Evolutionary conservation across 2,113 vertebrate genomes (phyloP), one percentile per base, ranked within the genome.

Genomic region (Hippocampus comes): DNA sequence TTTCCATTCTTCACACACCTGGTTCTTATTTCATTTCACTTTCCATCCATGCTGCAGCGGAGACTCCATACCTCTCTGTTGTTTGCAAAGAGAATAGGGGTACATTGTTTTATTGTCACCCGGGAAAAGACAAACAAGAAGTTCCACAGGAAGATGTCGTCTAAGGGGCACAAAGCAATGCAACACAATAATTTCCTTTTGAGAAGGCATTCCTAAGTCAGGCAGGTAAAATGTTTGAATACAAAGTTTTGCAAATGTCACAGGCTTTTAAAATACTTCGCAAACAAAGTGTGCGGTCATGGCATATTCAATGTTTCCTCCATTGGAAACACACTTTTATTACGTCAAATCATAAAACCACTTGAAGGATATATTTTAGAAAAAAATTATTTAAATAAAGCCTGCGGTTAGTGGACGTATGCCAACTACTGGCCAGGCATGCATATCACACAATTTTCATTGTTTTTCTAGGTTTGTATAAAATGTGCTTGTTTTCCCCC

Each of bases 21-120:
- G 87, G 82, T 87, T 91, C 77, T 87, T 70, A 86, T 90, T 90
- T 82, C 70, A 53, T 89, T 89, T 89, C 83, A 81, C 89, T 89
- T 90, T 90, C 83, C 51, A 80, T 82, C 73, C 67, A 68, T 43
- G 68, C 65, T 65, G 67, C 66, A 5, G 70, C 70, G 78, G 56
- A 41, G 51, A 74, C 5, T 3, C 78, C 68, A 64, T 73, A 70
- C 70, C 76, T 81, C 68, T 74, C 49, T 46, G 38, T 69, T 75
- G 43, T 67, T 59, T n/a, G 23, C 56, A 55, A 56, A 70, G 63
- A 68, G 9, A 34, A 38, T 65, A 48, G 43, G 30, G 56, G 74
- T 63, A 66, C 43, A 75, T 23, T 3, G 0, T 78, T 76, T 65
- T 60, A 70, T 69, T 74, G 78, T 63, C 74, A 72, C 30, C 38